Conservation (phyloP, 2,888 invertebrate genomes). For the Chrysotoxum bicinctum region DNA sequence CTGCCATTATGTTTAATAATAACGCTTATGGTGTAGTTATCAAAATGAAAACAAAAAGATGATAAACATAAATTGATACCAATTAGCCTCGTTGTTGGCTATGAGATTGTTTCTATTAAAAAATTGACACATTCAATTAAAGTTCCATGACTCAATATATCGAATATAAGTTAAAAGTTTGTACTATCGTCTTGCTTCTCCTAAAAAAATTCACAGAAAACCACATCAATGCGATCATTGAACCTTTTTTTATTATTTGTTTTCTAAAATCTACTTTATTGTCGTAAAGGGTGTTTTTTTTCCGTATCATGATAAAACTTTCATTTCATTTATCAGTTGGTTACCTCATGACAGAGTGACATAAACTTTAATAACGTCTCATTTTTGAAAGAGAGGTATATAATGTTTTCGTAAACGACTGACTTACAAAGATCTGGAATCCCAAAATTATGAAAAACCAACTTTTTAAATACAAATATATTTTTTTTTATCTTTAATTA, state of each 20-base stretch:
- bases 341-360: too few relatives aligned
- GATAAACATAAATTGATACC: constrained; percentile 47
- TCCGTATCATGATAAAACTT: not conserved
- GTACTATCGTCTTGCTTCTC: not conserved
- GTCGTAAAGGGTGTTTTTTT: constrained; percentile 2
- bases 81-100: constrained; percentile 33
- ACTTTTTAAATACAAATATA: too few relatives aligned
- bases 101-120: constrained; percentile 18
- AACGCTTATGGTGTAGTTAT: not conserved
- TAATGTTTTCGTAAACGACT: too few relatives aligned
- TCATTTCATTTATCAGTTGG: not conserved
- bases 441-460: too few relatives aligned
- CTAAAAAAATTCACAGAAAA: not conserved
- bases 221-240: not conserved
- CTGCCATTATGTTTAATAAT: constrained; percentile 35
- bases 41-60: not conserved
- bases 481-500: too few relatives aligned
- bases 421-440: too few relatives aligned
- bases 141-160: constrained; percentile 59
- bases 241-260: constrained; percentile 8
- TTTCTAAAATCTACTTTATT: not conserved
- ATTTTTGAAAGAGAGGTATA: too few relatives aligned
- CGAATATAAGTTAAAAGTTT: constrained; percentile 58
- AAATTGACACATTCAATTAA: constrained; percentile 49
- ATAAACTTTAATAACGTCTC: too few relatives aligned